Conservation (phyloP, 1,140 invertebrate genomes). For the Dendrolimus punctatus region DNA sequence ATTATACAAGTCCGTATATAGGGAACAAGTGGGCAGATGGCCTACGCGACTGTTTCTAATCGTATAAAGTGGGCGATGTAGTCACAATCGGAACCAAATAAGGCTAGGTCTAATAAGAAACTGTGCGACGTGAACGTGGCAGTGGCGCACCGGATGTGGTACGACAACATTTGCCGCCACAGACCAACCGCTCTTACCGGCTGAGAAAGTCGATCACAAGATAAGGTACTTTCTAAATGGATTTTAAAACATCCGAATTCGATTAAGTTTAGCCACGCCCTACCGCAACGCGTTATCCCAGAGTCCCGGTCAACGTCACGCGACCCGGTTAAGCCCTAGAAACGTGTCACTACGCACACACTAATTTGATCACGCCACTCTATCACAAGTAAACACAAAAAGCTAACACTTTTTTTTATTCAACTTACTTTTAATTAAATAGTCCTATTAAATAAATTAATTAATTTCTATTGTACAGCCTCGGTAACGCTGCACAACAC, state of each 20-base stretch:
- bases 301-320: constrained; percentile 35
- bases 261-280: constrained; percentile 48
- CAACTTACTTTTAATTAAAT: constrained; percentile 69
- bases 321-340: constrained; percentile 21
- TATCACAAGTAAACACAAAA: constrained; percentile 34
- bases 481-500: constrained; percentile 61
- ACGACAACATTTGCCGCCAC: constrained; percentile 26
- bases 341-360: constrained; percentile 57
- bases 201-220: constrained; percentile 32
- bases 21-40: constrained; percentile 27
- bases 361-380: constrained; percentile 33
- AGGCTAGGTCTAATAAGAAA: constrained; percentile 41
- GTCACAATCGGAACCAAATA: constrained; percentile 46
- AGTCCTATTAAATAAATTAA: constrained; percentile 67
- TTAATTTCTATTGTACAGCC: constrained; percentile 68
- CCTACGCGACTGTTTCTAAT: constrained; percentile 28
- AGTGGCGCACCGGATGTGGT: constrained; percentile 21
- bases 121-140: constrained; percentile 41
- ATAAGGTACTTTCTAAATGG: constrained; percentile 24
- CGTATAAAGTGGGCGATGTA: constrained; percentile 42
- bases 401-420: constrained; percentile 22
- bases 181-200: constrained; percentile 22
- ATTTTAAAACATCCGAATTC: constrained; percentile 10
- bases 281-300: constrained; percentile 62
- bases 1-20: constrained; percentile 7